These are phyloP conservation scores for Cheilosia variabilis DNA, from an alignment of 2,888 invertebrate species.

Conservation along the genomic window DNA sequence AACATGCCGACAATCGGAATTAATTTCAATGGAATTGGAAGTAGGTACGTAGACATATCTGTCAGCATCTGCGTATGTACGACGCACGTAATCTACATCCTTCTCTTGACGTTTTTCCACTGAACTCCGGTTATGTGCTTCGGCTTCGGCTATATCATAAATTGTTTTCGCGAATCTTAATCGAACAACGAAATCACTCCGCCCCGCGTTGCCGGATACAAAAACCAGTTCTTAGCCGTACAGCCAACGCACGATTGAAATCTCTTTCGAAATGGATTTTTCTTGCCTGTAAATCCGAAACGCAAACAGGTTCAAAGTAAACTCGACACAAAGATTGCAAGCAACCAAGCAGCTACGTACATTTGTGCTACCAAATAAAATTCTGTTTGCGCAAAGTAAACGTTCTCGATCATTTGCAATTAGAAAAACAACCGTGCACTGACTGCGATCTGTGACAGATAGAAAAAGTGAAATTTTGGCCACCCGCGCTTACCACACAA, in stretches of 20 bases:
- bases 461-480: slow-evolving; percentile 59
- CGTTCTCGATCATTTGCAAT: slow-evolving; percentile 41
- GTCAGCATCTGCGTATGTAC: not conserved
- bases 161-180: slow-evolving; percentile 37
- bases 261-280: slow-evolving; percentile 38
- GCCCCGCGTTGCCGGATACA: slow-evolving; percentile 63
- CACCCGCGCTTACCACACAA: slow-evolving; percentile 15
- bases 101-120: slow-evolving; percentile 37
- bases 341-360: not conserved
- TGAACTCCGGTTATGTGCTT: slow-evolving; percentile 37
- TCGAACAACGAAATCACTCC: slow-evolving; percentile 31
- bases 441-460: slow-evolving; percentile 11
- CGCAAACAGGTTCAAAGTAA: slow-evolving; percentile 52
- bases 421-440: slow-evolving; percentile 1
- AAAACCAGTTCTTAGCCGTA: slow-evolving; percentile 60
- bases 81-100: slow-evolving; percentile 17
- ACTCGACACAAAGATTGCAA: slow-evolving; percentile 15
- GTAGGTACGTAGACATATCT: slow-evolving; percentile 3
- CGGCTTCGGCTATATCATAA: slow-evolving; percentile 5
- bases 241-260: slow-evolving; percentile 23
- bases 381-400: slow-evolving; percentile 56
- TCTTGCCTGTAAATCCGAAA: slow-evolving; percentile 25
- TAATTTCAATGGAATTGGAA: slow-evolving; percentile 20
- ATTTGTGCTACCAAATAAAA: slow-evolving; percentile 6
- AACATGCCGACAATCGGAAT: slow-evolving; percentile 19